A percentile compares a stretch with the other conserved stretches of the same genome.
These are phyloP conservation scores for Nysson spinosus DNA, from an alignment of 2,888 invertebrate genomes.

Conservation along the genomic window DNA sequence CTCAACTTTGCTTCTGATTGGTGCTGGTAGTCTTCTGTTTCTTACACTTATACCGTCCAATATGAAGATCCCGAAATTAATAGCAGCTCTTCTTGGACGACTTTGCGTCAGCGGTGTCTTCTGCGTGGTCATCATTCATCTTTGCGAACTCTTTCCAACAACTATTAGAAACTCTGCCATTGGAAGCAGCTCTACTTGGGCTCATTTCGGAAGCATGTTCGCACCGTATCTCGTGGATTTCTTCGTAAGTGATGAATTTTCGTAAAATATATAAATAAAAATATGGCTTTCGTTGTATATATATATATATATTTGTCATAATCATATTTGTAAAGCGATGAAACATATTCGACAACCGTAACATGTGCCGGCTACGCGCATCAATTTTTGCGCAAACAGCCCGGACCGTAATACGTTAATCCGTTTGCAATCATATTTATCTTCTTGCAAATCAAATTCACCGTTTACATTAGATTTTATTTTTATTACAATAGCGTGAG, in stretches of 20 bases:
- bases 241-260: constrained; percentile 8
- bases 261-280: too few relatives aligned
- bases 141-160: constrained; percentile 80
- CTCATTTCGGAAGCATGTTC: constrained; percentile 79
- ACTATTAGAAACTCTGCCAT: constrained; percentile 79
- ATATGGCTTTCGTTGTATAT: not conserved
- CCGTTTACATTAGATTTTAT: too few relatives aligned
- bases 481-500: too few relatives aligned
- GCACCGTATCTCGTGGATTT: constrained; percentile 75
- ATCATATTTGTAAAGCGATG: too few relatives aligned
- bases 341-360: too few relatives aligned
- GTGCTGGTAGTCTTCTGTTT: constrained; percentile 10
- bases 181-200: constrained; percentile 79
- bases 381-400: too few relatives aligned
- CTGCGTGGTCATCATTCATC: constrained; percentile 80
- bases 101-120: constrained; percentile 79
- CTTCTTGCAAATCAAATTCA: too few relatives aligned
- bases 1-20: constrained; percentile 19
- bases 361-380: too few relatives aligned
- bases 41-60: constrained; percentile 18
- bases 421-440: too few relatives aligned
- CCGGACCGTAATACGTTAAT: too few relatives aligned
- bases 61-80: constrained; percentile 44
- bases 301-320: too few relatives aligned
- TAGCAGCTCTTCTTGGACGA: constrained; percentile 78